These are phyloP conservation scores for Oopsacas minuta DNA, from an alignment of 37 sponge, comb jelly and placozoan genomes.

Conservation along the genomic window DNA sequence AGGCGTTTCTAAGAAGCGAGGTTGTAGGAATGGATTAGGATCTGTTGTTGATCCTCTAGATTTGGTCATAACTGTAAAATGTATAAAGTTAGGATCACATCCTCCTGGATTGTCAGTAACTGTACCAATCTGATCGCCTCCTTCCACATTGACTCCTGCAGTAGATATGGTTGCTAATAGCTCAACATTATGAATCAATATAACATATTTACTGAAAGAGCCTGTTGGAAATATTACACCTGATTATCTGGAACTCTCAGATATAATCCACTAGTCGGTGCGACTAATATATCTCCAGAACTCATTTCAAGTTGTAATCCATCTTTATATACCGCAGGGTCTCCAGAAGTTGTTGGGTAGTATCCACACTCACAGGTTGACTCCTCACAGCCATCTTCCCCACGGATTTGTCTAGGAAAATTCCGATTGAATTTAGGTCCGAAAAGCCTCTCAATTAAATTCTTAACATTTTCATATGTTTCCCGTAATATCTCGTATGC, in stretches of 20 bases:
- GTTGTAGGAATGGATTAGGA: not conserved
- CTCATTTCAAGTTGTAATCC: not conserved
- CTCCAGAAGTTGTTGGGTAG: not conserved
- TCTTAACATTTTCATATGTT: not conserved
- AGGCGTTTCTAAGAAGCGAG: not conserved
- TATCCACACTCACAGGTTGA: not conserved
- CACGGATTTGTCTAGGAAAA: not conserved
- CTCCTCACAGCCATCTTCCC: not conserved
- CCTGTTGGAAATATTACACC: not conserved
- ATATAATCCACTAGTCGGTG: not conserved
- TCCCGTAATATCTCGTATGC: not conserved
- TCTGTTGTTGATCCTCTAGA: not conserved
- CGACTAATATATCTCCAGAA: not conserved
- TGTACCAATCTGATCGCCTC: not conserved
- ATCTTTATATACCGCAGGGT: not conserved
- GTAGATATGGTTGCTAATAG: not conserved
- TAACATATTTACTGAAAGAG: not conserved
- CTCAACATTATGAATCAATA: not conserved
- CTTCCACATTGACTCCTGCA: not conserved
- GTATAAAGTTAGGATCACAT: not conserved
- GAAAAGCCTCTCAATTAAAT: not conserved
- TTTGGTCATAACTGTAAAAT: not conserved
- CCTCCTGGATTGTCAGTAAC: not conserved
- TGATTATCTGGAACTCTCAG: not conserved
- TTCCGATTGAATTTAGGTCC: not conserved